phyloP scores from a whole-genome alignment of 2,888 invertebrate genomes.

The Listrodromus nycthemerus region DNA sequence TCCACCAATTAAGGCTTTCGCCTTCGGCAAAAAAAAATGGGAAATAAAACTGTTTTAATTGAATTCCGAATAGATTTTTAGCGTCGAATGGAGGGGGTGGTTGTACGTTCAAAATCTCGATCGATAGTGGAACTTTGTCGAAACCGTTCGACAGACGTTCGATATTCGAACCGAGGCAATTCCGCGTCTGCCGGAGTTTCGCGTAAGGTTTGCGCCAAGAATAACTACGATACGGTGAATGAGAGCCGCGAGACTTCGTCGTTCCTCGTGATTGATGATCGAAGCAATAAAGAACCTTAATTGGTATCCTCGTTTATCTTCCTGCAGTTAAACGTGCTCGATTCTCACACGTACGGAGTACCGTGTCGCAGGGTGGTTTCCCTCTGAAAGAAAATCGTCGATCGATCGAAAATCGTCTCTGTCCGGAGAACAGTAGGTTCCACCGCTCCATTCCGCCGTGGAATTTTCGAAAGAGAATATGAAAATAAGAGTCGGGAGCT shows the following conservation, averaged over 20 bases:
- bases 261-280: slow-evolving; percentile 40
- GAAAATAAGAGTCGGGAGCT: background rate
- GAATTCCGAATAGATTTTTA: slow-evolving; percentile 25
- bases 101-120: slow-evolving; percentile 19
- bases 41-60: slow-evolving; percentile 20
- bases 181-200: background rate
- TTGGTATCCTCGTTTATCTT: slow-evolving; percentile 37
- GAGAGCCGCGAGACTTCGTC: background rate
- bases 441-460: background rate
- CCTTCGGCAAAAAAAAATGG: background rate
- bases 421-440: background rate
- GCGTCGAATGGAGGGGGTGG: background rate
- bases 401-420: background rate
- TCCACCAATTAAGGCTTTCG: slow-evolving; percentile 11
- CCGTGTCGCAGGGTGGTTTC: background rate
- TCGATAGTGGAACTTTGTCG: slow-evolving; percentile 13
- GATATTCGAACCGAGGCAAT: slow-evolving; percentile 56
- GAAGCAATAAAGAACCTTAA: slow-evolving; percentile 23
- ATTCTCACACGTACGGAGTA: slow-evolving; percentile 7
- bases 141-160: background rate
- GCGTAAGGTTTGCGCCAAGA: slow-evolving; percentile 10
- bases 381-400: background rate
- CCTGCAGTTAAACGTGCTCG: background rate
- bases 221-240: slow-evolving; percentile 6
- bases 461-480: background rate